Evolutionary conservation across 2,113 vertebrate genomes (phyloP).

Genomic region (Python bivittatus): DNA sequence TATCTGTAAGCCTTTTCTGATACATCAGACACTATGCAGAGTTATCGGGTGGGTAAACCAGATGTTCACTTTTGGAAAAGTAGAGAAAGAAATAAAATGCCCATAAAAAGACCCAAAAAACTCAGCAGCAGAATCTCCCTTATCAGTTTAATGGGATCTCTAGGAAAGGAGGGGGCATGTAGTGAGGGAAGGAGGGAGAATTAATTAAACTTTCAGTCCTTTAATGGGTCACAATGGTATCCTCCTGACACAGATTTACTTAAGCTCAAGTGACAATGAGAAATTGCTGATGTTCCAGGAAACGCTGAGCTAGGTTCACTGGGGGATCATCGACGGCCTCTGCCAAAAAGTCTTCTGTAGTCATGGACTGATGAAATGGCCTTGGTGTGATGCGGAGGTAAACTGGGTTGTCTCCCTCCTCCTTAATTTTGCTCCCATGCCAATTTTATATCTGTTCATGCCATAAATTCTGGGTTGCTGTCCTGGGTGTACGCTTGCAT

Average conservation of each 20-base stretch:
- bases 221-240: neutral
- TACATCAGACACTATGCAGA: neutral
- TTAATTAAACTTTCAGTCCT: neutral
- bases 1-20: neutral
- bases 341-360: neutral
- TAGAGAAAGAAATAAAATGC: neutral
- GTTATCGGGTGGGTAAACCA: neutral
- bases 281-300: neutral
- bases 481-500: neutral
- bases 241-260: slow-evolving; percentile 10
- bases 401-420: neutral
- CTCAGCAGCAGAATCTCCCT: neutral
- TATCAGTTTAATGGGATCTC: slow-evolving; percentile 7
- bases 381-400: neutral
- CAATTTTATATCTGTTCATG: neutral
- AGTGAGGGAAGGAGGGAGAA: neutral
- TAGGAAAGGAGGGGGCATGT: neutral
- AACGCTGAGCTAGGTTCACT: neutral
- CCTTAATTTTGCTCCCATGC: neutral
- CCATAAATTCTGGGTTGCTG: neutral
- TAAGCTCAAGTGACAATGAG: slow-evolving; percentile 12
- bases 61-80: neutral
- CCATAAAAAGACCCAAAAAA: neutral
- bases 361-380: neutral
- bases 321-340: neutral